Percentiles rank a stretch among this genome's conserved stretches.
These are phyloP conservation scores for Rutilus rutilus DNA, from an alignment of 2,113 vertebrate genomes.

Conservation along the genomic window DNA sequence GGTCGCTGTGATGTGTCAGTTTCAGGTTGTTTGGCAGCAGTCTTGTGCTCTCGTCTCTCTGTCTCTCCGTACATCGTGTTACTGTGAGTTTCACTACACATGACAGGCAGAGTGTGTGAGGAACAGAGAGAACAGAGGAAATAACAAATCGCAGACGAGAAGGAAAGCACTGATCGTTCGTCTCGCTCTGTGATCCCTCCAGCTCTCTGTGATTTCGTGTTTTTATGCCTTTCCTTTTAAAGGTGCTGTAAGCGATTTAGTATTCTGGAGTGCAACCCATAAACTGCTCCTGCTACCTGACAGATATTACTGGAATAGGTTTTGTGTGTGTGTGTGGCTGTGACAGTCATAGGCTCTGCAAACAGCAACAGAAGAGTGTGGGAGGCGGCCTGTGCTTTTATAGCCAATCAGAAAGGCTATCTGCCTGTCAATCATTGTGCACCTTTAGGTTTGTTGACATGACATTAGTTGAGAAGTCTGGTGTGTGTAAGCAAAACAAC, in stretches of 20 bases:
- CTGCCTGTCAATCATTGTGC: neutral
- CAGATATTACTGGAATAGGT: neutral
- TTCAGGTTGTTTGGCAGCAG: slow-evolving; percentile 1
- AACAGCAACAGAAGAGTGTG: neutral
- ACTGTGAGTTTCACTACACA: neutral
- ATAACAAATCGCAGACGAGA: neutral
- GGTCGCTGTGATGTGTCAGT: neutral
- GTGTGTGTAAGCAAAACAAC: neutral
- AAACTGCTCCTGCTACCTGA: neutral
- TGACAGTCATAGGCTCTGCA: neutral
- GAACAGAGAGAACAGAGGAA: neutral
- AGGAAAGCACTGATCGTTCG: slow-evolving; percentile 2
- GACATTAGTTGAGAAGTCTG: neutral
- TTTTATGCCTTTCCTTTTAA: neutral
- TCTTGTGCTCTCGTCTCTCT: neutral
- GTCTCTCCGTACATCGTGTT: slow-evolving; percentile 9
- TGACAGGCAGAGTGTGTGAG: slow-evolving; percentile 6
- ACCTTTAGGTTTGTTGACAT: neutral
- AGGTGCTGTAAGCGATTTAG: neutral
- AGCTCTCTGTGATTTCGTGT: neutral
- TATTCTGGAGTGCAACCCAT: neutral
- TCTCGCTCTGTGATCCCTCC: neutral
- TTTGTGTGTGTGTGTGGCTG: neutral
- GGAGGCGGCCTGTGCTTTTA: neutral
- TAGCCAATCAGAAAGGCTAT: neutral